These are phyloP conservation scores for Smutsia gigantea DNA, from an alignment of 2,797 vertebrate genomes.

Conservation along the genomic window DNA sequence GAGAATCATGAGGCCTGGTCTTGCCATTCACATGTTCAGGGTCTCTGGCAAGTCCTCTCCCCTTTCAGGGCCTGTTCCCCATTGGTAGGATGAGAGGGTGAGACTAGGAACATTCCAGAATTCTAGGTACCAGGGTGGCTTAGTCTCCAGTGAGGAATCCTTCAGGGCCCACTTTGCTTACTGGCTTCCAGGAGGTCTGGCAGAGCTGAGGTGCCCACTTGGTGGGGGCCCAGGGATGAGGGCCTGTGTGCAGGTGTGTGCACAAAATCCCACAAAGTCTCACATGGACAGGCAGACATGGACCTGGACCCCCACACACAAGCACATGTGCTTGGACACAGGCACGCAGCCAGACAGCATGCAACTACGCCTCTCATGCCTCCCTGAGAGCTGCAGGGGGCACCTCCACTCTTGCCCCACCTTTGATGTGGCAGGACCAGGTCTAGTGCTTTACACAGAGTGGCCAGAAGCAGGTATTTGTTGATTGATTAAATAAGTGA, in stretches of 20 bases:
- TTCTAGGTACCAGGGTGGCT: not conserved
- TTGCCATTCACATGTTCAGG: not conserved
- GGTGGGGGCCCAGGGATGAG: too few relatives aligned
- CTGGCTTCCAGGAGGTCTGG: slow-evolving; percentile 84
- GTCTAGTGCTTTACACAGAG: not conserved
- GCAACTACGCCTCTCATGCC: not conserved
- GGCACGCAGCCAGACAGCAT: not conserved
- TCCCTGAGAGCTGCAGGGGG: not conserved
- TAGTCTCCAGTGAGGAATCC: not conserved
- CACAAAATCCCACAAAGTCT: not conserved
- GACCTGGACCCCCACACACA: not conserved
- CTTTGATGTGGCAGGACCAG: not conserved
- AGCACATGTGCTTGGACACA: accelerated
- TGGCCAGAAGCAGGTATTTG: not conserved
- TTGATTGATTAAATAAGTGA: not conserved
- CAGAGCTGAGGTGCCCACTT: slow-evolving; percentile 82
- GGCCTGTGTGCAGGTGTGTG: slow-evolving; percentile 76
- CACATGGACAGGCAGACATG: not conserved
- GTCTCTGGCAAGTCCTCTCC: not conserved
- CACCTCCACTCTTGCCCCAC: not conserved
- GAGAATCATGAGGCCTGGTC: not conserved
- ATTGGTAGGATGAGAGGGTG: not conserved
- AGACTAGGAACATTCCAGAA: not conserved
- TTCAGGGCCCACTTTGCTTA: slow-evolving; percentile 46
- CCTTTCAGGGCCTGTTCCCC: not conserved